Conservation (phyloP, 2,797 vertebrate genomes). For the Oryzias dopingdopingensis region DNA sequence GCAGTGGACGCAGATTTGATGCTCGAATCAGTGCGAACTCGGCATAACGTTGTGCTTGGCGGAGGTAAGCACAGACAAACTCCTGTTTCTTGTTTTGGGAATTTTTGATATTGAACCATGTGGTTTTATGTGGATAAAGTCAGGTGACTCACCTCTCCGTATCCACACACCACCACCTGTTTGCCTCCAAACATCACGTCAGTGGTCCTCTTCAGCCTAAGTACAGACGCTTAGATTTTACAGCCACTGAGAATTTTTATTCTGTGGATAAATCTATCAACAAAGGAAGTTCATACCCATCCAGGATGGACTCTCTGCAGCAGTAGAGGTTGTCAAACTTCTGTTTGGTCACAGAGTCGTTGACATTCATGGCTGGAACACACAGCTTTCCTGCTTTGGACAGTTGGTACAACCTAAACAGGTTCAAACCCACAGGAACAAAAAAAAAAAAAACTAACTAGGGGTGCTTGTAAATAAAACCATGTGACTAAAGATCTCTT, state of each 20-base stretch:
- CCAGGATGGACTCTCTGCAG: constrained; percentile 94
- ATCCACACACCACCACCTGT: constrained; percentile 95
- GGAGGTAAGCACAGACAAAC: too few species aligned
- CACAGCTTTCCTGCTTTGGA: constrained; percentile 96
- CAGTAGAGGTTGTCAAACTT: constrained; percentile 98
- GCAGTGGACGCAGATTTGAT: too few species aligned
- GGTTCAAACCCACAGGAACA: not conserved
- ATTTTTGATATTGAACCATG: too few species aligned
- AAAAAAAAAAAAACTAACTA: not conserved
- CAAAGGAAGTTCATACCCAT: constrained; percentile 76
- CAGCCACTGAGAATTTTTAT: not conserved
- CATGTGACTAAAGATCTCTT: too few species aligned
- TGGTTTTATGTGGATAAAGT: too few species aligned
- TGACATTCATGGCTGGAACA: constrained; percentile 97
- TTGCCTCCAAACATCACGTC: constrained; percentile 98
- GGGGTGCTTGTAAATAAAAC: too few species aligned
- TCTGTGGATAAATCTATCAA: too few species aligned
- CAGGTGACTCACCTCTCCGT: constrained; percentile 86
- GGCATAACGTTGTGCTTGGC: too few species aligned
- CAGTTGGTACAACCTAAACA: constrained; percentile 88
- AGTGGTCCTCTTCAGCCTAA: constrained; percentile 92
- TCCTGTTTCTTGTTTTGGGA: too few species aligned
- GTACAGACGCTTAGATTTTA: constrained; percentile 13
- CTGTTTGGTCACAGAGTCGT: constrained; percentile 96
- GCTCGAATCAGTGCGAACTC: too few species aligned